Evolutionary conservation across 2,888 invertebrate species (phyloP).

Genomic region (Apamea epomidion): DNA sequence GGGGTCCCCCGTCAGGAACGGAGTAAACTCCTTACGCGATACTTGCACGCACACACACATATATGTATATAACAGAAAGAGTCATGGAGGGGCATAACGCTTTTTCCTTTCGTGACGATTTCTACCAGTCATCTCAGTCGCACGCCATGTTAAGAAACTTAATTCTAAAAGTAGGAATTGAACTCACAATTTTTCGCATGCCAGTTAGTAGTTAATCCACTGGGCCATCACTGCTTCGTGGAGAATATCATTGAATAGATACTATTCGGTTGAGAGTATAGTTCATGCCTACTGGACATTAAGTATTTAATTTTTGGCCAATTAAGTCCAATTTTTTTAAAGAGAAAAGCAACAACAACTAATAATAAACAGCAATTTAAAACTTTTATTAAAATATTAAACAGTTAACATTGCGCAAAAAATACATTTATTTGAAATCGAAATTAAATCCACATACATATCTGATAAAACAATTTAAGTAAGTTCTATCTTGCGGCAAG

Average conservation of each 20-base stretch:
- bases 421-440: background rate
- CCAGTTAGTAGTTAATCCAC: background rate
- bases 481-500: background rate
- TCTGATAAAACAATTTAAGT: background rate
- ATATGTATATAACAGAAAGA: background rate
- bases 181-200: background rate
- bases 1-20: background rate
- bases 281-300: background rate
- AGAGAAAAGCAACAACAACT: too few relatives aligned
- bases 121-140: background rate
- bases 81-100: background rate
- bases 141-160: background rate
- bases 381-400: too few relatives aligned
- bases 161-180: background rate
- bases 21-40: background rate
- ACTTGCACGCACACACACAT: background rate
- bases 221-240: background rate
- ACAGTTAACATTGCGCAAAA: background rate
- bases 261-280: background rate
- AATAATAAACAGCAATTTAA: background rate
- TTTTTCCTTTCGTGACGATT: background rate
- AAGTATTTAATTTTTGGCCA: background rate
- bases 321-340: background rate
- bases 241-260: background rate
- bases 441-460: background rate